phyloP scores from a whole-genome alignment of 2,888 invertebrate species.

The Bimastos eiseni region DNA sequence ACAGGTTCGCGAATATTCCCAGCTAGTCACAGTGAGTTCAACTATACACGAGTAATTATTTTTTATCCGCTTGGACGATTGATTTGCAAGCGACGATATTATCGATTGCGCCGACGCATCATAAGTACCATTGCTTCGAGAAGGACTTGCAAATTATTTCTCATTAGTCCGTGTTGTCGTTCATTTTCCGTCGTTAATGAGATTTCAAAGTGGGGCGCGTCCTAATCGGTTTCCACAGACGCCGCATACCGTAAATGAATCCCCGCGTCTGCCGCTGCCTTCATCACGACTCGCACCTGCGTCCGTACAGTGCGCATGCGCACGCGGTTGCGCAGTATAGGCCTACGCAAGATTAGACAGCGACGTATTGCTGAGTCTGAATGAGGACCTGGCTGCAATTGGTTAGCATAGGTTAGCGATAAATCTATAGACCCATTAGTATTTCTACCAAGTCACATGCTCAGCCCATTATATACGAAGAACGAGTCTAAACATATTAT shows the following conservation, averaged over 20 bases:
- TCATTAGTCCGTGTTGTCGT: conserved; percentile 13
- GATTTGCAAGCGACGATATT: background rate
- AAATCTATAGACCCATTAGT: background rate
- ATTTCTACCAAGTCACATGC: background rate
- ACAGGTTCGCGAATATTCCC: background rate
- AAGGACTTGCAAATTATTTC: background rate
- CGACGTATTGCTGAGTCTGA: background rate
- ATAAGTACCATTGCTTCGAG: conserved; percentile 13
- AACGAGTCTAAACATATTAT: too few species aligned
- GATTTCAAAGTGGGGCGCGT: background rate
- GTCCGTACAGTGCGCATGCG: background rate
- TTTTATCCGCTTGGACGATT: background rate
- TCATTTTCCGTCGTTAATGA: background rate
- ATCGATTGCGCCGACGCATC: background rate
- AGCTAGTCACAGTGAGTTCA: background rate
- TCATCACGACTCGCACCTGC: conserved; percentile 14
- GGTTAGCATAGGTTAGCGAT: background rate
- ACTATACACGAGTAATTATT: background rate
- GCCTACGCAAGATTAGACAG: background rate
- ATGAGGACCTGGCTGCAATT: background rate
- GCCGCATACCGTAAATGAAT: background rate
- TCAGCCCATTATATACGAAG: too few species aligned
- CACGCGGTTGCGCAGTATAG: background rate
- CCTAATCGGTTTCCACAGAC: background rate
- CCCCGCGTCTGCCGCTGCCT: background rate